Conservation (phyloP, 2,113 vertebrate species). For the Atractosteus spatula region DNA sequence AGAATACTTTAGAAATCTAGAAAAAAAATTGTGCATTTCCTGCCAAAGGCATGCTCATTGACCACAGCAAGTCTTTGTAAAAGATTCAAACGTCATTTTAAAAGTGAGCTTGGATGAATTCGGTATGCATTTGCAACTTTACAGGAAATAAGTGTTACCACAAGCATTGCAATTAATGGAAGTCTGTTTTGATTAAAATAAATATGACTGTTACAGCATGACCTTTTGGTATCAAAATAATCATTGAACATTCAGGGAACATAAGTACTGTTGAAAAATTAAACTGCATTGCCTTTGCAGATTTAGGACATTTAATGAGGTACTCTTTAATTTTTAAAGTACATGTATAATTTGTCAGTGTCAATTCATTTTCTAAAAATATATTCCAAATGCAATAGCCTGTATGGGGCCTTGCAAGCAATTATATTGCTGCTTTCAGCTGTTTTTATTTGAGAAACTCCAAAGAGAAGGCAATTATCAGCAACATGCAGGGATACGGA, state of each 20-base stretch:
- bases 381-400: background rate
- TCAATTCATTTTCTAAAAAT: slow-evolving; percentile 16
- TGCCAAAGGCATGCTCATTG: too few species aligned
- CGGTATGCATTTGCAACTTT: background rate
- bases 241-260: background rate
- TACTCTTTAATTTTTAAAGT: slow-evolving; percentile 16
- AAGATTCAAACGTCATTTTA: too few species aligned
- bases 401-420: slow-evolving; percentile 14
- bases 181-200: background rate
- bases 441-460: slow-evolving; percentile 20
- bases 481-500: slow-evolving; percentile 9
- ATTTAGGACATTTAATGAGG: background rate
- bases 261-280: slow-evolving; percentile 6
- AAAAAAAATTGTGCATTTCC: too few species aligned
- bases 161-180: slow-evolving; percentile 9
- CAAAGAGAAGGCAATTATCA: slow-evolving; percentile 29
- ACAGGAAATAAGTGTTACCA: background rate
- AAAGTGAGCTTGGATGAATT: too few species aligned
- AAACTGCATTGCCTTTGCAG: background rate
- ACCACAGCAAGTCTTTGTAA: too few species aligned
- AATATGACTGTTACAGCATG: background rate
- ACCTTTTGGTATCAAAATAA: slow-evolving; percentile 11
- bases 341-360: slow-evolving; percentile 22
- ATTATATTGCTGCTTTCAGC: slow-evolving; percentile 27
- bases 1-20: too few species aligned